phyloP scores from a whole-genome alignment of 2,797 vertebrate species.

The Molossus alvarezi region DNA sequence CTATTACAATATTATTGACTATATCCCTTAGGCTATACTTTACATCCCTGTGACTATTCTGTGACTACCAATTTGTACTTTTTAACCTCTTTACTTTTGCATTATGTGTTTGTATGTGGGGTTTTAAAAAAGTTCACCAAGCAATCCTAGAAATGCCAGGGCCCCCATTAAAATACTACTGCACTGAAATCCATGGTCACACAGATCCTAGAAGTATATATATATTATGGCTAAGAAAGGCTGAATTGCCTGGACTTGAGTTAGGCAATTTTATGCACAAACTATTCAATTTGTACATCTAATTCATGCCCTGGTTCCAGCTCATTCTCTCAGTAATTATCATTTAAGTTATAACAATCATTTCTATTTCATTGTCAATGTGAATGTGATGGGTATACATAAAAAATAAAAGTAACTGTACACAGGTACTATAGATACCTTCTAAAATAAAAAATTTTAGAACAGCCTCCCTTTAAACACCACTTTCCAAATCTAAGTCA shows the following conservation, averaged over 20 bases:
- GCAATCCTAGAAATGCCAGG: not conserved
- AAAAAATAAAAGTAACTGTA: conserved; percentile 23
- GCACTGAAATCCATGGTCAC: not conserved
- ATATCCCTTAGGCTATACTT: not conserved
- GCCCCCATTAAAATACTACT: conserved; percentile 30
- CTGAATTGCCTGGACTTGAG: not conserved
- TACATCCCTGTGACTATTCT: not conserved
- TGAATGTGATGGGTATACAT: not conserved
- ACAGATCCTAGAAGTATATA: not conserved
- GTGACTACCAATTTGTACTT: not conserved
- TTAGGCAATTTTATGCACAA: not conserved
- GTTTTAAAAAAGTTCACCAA: not conserved
- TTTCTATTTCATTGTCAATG: conserved; percentile 15
- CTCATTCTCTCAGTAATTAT: not conserved
- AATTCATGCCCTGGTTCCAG: not conserved
- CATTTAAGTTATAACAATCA: not conserved
- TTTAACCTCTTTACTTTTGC: not conserved
- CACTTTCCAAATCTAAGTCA: conserved; percentile 45
- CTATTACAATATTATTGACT: not conserved
- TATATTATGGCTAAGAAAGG: not conserved
- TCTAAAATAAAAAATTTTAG: conserved; percentile 41
- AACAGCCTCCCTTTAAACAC: not conserved
- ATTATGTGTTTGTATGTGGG: not conserved
- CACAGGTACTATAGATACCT: not conserved
- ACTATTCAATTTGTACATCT: not conserved